Evolutionary conservation across 2,113 vertebrate species (phyloP), one percentile per base, ranked within the genome.

Genomic region (Aramus guarauna): DNA sequence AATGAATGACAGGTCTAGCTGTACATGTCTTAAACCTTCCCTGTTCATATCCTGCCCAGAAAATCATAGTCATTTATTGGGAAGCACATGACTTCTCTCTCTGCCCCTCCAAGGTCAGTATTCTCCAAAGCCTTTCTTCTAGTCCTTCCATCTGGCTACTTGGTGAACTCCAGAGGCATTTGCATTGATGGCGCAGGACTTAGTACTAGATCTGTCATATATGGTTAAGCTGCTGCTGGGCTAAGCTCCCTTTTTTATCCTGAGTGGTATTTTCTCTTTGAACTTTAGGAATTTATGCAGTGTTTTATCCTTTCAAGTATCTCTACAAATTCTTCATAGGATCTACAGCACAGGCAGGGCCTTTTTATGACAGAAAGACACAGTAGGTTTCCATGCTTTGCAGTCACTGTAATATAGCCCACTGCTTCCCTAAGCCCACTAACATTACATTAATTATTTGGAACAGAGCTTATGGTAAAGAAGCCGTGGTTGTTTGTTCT

Each of bases 241-340:
- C 67, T 96, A 95, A 95, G 90, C 78, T 97, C 96, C 79, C 45
- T 73, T 85, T 97, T 96, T 97, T 94, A 96, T 93, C 80, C 80
- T 64, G 56, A 94, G 75, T 96, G 95, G 96, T 94, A 92, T 97
- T 96, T 98, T 97, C 88, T 95, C 94, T 97, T 94, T 96, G 92
- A 96, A 97, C 96, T 86, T 95, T 14, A 95, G 94, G 97, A 95
- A 97, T 92, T 97, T 95, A 84, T 97, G 96, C 62, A 56, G 91
- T 92, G 85, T 84, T 97, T 97, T 96, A 97, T 95, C 77, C 77
- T 97, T 96, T 95, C 73, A 88, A 97, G 77, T 72, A 78, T 88
- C 77, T 96, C 89, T 93, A 76, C 41, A 95, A 97, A 96, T 83
- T 95, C 92, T 88, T 97, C 94, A 95, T 85, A 86, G 92, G 96